Evolutionary conservation across 2,888 invertebrate species (phyloP).

Genomic region (Archips xylosteana): DNA sequence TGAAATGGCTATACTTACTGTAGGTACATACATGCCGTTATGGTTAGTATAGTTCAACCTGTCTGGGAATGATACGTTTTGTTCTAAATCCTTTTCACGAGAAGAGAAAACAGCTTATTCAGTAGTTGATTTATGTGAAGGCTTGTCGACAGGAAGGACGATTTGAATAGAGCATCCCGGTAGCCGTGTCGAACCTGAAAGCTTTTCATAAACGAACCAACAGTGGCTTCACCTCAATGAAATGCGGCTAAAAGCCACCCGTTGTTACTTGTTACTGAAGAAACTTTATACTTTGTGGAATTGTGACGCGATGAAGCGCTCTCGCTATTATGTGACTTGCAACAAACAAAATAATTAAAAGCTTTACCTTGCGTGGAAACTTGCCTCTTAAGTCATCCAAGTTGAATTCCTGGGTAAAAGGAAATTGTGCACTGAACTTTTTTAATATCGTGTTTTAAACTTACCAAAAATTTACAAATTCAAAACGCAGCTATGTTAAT

Average conservation of each 20-base stretch:
- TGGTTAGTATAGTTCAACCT: conserved; percentile 33
- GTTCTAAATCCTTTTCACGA: conserved; percentile 57
- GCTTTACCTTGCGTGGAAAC: conserved; percentile 32
- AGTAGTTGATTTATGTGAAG: conserved; percentile 75
- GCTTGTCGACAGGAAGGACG: conserved; percentile 70
- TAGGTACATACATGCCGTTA: not conserved
- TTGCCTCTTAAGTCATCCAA: conserved; percentile 3
- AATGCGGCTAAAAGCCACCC: conserved; percentile 70
- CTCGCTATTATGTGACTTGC: conserved; percentile 44
- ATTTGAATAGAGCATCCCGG: conserved; percentile 79
- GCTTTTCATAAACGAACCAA: conserved; percentile 80
- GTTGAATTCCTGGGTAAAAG: conserved; percentile 4
- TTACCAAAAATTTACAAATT: too few species aligned
- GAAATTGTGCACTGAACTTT: too few species aligned
- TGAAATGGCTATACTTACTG: conserved; percentile 16
- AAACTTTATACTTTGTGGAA: conserved; percentile 47
- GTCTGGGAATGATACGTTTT: conserved; percentile 46
- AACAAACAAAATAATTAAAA: conserved; percentile 42
- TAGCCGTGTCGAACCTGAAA: conserved; percentile 76
- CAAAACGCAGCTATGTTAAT: too few species aligned
- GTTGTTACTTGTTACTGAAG: conserved; percentile 65
- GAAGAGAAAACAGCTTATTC: conserved; percentile 72
- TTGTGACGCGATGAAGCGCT: conserved; percentile 42
- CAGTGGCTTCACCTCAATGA: conserved; percentile 67
- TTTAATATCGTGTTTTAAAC: too few species aligned